Conservation (phyloP, 2,888 invertebrate species). For the Tyria jacobaeae region DNA sequence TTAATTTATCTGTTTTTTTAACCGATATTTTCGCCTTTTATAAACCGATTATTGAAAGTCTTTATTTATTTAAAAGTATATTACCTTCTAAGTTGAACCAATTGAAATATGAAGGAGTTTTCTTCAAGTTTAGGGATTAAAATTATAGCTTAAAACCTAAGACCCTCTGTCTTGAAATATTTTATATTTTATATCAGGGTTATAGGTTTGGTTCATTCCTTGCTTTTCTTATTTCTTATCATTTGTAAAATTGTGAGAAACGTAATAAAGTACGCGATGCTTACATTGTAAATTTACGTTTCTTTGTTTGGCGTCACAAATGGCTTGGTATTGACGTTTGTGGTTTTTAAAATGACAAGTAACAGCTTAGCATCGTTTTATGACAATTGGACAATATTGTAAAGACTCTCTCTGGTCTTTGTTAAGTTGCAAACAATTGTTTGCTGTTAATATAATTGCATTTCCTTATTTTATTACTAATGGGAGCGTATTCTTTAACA, state of each 20-base stretch:
- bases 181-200: too few species aligned
- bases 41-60: too few species aligned
- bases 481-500: neutral
- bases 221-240: slow-evolving; percentile 20
- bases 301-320: slow-evolving; percentile 58
- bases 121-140: too few species aligned
- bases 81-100: too few species aligned
- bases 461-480: slow-evolving; percentile 17
- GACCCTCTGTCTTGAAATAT: too few species aligned
- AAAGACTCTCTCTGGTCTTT: too few species aligned
- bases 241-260: slow-evolving; percentile 23
- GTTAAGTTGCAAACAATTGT: neutral
- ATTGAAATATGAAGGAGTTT: too few species aligned
- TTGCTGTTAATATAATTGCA: neutral
- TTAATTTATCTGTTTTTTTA: too few species aligned
- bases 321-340: slow-evolving; percentile 29
- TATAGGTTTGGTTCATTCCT: neutral
- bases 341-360: slow-evolving; percentile 41
- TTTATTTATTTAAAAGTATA: too few species aligned
- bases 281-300: slow-evolving; percentile 69
- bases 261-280: slow-evolving; percentile 34
- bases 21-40: too few species aligned
- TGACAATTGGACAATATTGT: slow-evolving; percentile 33
- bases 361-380: slow-evolving; percentile 31
- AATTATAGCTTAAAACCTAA: too few species aligned